A percentile compares a stretch with the other conserved stretches of the same genome.
Evolutionary conservation across 2,113 vertebrate species (phyloP).

Genomic region (Sitta europaea): DNA sequence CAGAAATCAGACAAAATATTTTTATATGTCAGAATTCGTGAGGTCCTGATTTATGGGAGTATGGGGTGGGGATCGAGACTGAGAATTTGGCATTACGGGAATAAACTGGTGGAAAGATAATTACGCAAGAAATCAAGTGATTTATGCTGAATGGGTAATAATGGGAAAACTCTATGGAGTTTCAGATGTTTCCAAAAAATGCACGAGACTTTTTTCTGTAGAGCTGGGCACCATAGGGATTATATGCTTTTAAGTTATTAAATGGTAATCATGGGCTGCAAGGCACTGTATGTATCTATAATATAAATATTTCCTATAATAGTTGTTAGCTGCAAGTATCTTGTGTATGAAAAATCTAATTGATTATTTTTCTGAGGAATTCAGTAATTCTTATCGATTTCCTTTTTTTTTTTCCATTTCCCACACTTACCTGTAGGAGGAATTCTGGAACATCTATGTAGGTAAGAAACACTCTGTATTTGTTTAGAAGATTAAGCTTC

Average conservation of each 20-base stretch:
- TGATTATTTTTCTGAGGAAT: not conserved
- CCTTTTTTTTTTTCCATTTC: slow-evolving; percentile 5
- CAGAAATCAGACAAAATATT: not conserved
- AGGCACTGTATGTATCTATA: not conserved
- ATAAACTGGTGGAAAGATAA: not conserved
- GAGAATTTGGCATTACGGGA: not conserved
- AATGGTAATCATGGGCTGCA: not conserved
- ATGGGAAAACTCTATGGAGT: not conserved
- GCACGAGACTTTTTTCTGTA: not conserved
- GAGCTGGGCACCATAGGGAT: not conserved
- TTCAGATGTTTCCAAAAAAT: not conserved
- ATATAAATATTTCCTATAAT: not conserved
- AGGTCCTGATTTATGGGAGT: not conserved
- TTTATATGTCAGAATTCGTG: not conserved
- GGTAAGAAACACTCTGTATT: slow-evolving; percentile 73
- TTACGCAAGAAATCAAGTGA: not conserved
- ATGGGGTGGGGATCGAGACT: not conserved
- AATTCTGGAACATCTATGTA: slow-evolving; percentile 85
- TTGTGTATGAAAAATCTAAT: not conserved
- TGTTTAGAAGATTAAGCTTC: not conserved
- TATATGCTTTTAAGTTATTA: not conserved
- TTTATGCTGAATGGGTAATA: not conserved
- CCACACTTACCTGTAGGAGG: slow-evolving; percentile 67
- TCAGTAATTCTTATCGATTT: not conserved
- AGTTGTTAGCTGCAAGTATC: not conserved